These are phyloP conservation scores for Ypsolopha sequella DNA, from an alignment of 2,888 invertebrate species.

Conservation along the genomic window DNA sequence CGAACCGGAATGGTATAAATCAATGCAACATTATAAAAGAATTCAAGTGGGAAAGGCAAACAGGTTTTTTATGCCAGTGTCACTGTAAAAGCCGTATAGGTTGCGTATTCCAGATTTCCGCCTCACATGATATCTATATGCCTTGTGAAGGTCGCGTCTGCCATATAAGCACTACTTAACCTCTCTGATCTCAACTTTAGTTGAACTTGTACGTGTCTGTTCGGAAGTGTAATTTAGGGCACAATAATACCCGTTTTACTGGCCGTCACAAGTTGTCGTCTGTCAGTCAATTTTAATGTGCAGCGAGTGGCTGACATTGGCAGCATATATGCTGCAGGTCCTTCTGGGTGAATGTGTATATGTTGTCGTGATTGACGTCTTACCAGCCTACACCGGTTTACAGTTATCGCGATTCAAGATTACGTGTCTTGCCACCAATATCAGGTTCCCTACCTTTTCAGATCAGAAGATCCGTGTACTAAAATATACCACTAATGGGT, in stretches of 20 bases:
- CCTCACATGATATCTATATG: constrained; percentile 3
- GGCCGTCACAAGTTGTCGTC: constrained; percentile 1
- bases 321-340: constrained; percentile 25
- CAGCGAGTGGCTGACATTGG: constrained; percentile 42
- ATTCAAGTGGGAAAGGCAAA: neutral
- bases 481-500: constrained; percentile 4
- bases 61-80: neutral
- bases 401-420: neutral
- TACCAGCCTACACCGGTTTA: neutral
- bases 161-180: constrained; percentile 4
- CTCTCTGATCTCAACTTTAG: neutral
- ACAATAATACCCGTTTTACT: constrained; percentile 3
- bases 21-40: neutral
- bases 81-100: neutral
- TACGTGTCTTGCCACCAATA: neutral
- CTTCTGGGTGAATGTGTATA: constrained; percentile 31
- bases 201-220: constrained; percentile 1
- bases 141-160: constrained; percentile 13
- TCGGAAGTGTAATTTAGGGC: constrained; percentile 4
- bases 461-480: neutral
- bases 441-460: neutral
- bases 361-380: constrained; percentile 1
- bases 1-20: neutral
- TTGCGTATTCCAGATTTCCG: constrained; percentile 3
- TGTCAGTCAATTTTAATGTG: constrained; percentile 10